phyloP scores from a whole-genome alignment of 2,888 invertebrate species.

The Subacronicta megacephala region DNA sequence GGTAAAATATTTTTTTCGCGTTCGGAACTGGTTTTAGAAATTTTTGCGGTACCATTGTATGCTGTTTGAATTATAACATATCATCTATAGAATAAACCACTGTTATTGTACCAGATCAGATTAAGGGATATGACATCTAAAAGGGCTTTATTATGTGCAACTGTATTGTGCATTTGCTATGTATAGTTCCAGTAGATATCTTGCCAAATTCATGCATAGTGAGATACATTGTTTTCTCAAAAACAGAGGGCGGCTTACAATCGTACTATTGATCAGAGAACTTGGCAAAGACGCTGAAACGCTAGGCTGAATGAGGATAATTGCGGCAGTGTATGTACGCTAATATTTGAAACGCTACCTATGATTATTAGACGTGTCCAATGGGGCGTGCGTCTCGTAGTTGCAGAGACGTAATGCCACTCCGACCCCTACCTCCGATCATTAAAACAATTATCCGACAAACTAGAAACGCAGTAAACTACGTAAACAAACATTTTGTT shows the following conservation, averaged over 20 bases:
- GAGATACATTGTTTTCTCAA: not conserved
- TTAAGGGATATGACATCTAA: not conserved
- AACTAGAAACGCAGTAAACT: constrained; percentile 64
- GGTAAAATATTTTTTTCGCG: constrained; percentile 40
- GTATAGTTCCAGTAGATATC: not conserved
- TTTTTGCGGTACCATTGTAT: constrained; percentile 41
- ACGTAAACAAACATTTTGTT: constrained; percentile 60
- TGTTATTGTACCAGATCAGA: no score
- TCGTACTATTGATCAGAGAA: constrained; percentile 1
- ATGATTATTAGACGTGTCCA: constrained; percentile 24
- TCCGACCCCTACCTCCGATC: constrained; percentile 61
- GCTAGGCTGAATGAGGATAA: constrained; percentile 24
- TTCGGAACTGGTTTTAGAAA: constrained; percentile 33
- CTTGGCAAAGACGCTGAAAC: constrained; percentile 6
- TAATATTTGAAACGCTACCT: not conserved
- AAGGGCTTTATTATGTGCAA: not conserved
- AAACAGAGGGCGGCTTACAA: not conserved
- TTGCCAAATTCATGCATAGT: constrained; percentile 1
- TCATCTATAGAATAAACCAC: no score
- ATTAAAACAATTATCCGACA: constrained; percentile 69
- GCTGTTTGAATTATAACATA: no score
- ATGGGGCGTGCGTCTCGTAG: constrained; percentile 18
- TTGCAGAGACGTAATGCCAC: constrained; percentile 54
- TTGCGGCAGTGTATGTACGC: constrained; percentile 12
- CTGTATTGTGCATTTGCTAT: not conserved